Evolutionary conservation across 1,140 invertebrate genomes (phyloP).

Genomic region (Caenorhabditis latens): DNA sequence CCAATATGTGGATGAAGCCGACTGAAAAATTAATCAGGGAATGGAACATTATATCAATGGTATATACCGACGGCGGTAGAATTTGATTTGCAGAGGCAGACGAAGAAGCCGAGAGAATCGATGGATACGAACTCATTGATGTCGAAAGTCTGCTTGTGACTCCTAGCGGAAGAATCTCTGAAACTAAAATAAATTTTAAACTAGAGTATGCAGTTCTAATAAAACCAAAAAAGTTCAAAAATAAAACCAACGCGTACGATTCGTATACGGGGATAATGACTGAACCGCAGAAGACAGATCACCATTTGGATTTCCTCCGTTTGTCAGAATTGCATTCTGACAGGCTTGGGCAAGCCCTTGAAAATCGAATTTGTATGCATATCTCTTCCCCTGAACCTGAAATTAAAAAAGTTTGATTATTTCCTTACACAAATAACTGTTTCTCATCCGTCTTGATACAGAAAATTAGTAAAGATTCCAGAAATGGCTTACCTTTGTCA

Average conservation of each 20-base stretch:
- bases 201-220: not conserved
- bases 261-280: slow-evolving; percentile 14
- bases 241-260: slow-evolving; percentile 18
- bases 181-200: not conserved
- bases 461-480: no score
- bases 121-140: not conserved
- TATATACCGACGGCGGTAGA: not conserved
- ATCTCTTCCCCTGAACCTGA: slow-evolving; percentile 86
- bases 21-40: not conserved
- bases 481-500: slow-evolving; percentile 86
- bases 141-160: not conserved
- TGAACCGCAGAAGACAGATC: slow-evolving; percentile 20
- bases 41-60: no score
- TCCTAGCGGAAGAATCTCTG: slow-evolving; percentile 4
- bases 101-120: not conserved
- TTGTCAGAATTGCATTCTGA: slow-evolving; percentile 65
- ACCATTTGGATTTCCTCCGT: not conserved
- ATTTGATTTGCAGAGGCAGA: slow-evolving; percentile 24
- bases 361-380: slow-evolving; percentile 80
- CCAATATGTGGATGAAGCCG: slow-evolving; percentile 14
- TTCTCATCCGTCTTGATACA: no score
- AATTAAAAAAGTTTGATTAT: not conserved
- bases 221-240: not conserved
- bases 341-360: slow-evolving; percentile 78
- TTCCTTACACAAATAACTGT: not conserved